Conservation (phyloP, 2,113 vertebrate genomes). For the Larimichthys crocea region DNA sequence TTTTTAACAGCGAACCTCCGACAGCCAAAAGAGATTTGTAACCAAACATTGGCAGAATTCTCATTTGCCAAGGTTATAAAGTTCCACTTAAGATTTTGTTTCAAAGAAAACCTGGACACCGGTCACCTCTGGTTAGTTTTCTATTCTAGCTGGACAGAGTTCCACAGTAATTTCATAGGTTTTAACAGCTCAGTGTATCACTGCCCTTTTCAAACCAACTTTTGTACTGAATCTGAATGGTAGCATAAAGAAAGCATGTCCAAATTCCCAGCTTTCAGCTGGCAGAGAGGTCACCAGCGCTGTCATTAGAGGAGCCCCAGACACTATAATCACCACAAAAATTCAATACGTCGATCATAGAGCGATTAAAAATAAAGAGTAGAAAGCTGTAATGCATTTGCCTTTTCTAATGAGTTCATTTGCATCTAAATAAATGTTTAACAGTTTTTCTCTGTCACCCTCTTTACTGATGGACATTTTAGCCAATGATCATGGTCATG, state of each 20-base stretch:
- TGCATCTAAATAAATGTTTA: conserved; percentile 45
- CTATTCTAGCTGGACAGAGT: background rate
- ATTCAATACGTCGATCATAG: conserved; percentile 19
- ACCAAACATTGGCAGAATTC: background rate
- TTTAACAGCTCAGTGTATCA: background rate
- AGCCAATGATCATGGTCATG: conserved; percentile 12
- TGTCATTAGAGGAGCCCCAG: conserved; percentile 34
- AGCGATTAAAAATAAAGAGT: conserved; percentile 22
- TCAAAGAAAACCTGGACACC: background rate
- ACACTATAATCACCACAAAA: conserved; percentile 33
- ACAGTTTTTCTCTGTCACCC: conserved; percentile 22
- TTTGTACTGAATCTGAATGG: conserved; percentile 1
- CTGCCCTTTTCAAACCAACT: conserved; percentile 8
- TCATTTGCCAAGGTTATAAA: background rate
- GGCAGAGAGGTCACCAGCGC: conserved; percentile 13
- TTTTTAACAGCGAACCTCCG: background rate
- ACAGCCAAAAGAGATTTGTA: background rate
- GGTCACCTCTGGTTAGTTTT: background rate
- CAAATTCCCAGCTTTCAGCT: conserved; percentile 30
- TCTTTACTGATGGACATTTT: conserved; percentile 30
- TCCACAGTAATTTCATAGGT: conserved; percentile 6
- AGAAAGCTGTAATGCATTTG: conserved; percentile 22
- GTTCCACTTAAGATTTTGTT: background rate
- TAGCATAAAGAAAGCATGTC: conserved; percentile 5
- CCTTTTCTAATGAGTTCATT: conserved; percentile 50